Evolutionary conservation across 2,888 invertebrate species (phyloP), one percentile per base, ranked within the genome.

Genomic region (Tenthredo notha): DNA sequence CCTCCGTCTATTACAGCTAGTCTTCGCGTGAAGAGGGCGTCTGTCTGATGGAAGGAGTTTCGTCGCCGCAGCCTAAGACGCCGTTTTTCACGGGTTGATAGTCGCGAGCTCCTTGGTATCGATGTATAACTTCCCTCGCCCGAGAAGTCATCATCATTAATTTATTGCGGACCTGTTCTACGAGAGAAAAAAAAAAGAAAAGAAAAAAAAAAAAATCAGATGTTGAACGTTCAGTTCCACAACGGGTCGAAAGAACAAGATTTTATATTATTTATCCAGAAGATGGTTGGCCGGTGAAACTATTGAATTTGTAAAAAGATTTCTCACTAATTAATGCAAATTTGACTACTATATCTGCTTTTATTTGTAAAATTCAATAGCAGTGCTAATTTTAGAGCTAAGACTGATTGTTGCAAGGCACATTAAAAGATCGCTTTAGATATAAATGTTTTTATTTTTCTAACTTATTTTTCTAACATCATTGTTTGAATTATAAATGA

Each of bases 41-140:
- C 93, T 85, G 93, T 93, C 91, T 93, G 93, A 93, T 93, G 92
- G 92, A 93, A 90, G 92, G 92, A 93, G 91, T 92, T 93, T 88
- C 93, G 92, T 90, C 91, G 91, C 88, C 92, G 92, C 90, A 92
- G 91, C 87, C 90, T 92, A 88, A 91, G 91, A 87, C 92, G 92
- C 89, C 92, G 92, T 88, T 90, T 92, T 82, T 92, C 92, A 40
- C 89, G 89, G 87, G 91, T 91, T 88, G 92, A 93, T 89, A 92
- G 91, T 89, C 89, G 91, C 85, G 91, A 93, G 86, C 89, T 93
- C 83, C 92, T 93, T 86, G 93, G 91, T 87, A 93, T 92, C 88
- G 91, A 91, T 87, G 90, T 91, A 77, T 92, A 88, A 91, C 5
- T 25, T 61, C 15, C 10, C 15, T 21, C 33, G 40, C 12, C 50